Evolutionary conservation across 2,888 invertebrate genomes (phyloP), one percentile per base, ranked within the genome.

Genomic region (Tuberolachnus salignus): DNA sequence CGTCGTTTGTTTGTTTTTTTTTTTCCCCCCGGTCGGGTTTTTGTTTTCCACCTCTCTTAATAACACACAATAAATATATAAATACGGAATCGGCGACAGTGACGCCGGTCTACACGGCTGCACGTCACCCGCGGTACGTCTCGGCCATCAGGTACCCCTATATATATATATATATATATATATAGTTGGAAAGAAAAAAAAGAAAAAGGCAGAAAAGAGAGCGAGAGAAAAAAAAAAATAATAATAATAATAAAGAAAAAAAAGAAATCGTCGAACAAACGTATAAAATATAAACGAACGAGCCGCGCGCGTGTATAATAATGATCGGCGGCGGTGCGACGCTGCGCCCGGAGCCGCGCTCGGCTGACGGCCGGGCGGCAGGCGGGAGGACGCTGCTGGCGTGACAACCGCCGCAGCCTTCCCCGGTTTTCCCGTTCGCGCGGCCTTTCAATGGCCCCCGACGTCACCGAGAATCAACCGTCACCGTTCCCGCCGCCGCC

Each of bases 221-320:
- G 34, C 34, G 9, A n/a, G 1, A 21, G 44, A 44, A 55, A 67
- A 49, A 78, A 67, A 78, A 78, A 78, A 78, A 78, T n/a, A n/a
- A n/a, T n/a, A n/a, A n/a, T n/a, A n/a, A n/a, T n/a, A n/a, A n/a
- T n/a, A n/a, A n/a, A n/a, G n/a, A n/a, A n/a, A n/a, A n/a, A n/a
- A n/a, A n/a, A n/a, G n/a, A n/a, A n/a, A n/a, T n/a, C n/a, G n/a
- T 78, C 78, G 55, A 67, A 78, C 55, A 69, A 67, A 78, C 78
- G 57, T 69, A 67, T 66, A 75, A 66, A n/a, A n/a, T n/a, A 75
- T 66, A 75, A 67, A 78, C 34, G 57, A 78, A 78, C 66, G 74
- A 66, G 51, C 66, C 74, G 53, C 26, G 78, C 78, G 78, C 78
- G 67, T 78, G 78, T 78, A 66, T 66, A 75, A 51, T 63, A 73